Evolutionary conservation across 2,888 invertebrate genomes (phyloP), one percentile per base, ranked within the genome.

Genomic region (Hypolimnas misippus): DNA sequence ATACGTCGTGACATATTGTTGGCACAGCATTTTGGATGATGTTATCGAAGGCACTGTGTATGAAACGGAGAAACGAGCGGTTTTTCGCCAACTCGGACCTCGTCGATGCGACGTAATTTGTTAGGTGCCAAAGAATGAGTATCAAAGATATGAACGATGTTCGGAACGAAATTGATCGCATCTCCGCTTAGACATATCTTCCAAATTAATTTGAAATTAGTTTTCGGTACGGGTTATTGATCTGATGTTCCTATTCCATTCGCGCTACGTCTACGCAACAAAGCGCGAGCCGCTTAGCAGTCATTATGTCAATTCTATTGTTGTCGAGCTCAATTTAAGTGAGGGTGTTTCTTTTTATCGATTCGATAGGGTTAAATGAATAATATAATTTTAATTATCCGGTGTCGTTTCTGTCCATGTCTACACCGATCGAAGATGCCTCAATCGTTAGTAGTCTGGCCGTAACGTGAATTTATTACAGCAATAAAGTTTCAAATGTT

Each of bases 91-190:
- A 74, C 72, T 75, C 77, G 80, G 29, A 81, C 77, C 69, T 65
- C 65, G 79, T 80, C 78, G 79, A 76, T 80, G 76, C 76, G 82
- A 85, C 79, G 78, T 84, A 77, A 78, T 81, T 75, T 78, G 83
- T 88, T 87, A 87, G 89, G 91, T 92, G 92, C 92, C 92, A 92
- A 92, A 92, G 92, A 92, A 82, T 86, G 86, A 84, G 82, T 89
- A 92, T 91, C 91, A 91, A 92, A 91, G 92, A 88, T 82, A 77
- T 74, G 75, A 73, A 76, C 69, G 74, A 80, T 85, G 82, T 87
- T 83, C 81, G 84, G 81, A 85, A 86, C 84, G 78, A 67, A 69
- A 86, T 75, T 75, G 81, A 81, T 83, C 80, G 87, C 86, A 86
- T 88, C 83, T 83, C 74, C 80, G 78, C 78, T 82, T 80, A 78